Conservation (phyloP, 2,113 vertebrate species). For the Nothocercus nigrocapillus region DNA sequence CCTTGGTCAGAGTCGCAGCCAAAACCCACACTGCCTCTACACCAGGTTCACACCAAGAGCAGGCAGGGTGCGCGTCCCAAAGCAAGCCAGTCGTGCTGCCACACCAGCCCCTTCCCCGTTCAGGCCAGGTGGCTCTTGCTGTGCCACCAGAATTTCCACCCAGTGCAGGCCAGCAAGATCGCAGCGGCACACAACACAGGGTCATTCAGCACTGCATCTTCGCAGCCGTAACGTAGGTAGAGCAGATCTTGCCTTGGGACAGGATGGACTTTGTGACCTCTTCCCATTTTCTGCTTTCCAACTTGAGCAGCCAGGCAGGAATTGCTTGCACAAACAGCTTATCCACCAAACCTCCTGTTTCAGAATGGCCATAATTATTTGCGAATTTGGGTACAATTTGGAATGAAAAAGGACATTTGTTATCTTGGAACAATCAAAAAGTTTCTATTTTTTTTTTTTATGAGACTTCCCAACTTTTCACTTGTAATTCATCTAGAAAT, state of each 20-base stretch:
- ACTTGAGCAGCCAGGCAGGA: neutral
- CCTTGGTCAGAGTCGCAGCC: neutral
- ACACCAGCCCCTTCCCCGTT: neutral
- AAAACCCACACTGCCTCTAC: neutral
- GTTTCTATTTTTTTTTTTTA: neutral
- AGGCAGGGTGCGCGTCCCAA: fast-evolving
- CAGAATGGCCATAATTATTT: neutral
- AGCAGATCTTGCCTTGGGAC: neutral
- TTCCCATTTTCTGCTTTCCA: neutral
- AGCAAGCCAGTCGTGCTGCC: fast-evolving
- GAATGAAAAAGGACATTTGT: neutral
- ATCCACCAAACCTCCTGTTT: neutral
- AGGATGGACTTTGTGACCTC: neutral
- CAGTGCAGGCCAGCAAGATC: fast-evolving
- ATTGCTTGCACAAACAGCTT: neutral
- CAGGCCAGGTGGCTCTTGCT: neutral
- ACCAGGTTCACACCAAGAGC: fast-evolving
- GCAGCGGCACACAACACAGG: neutral
- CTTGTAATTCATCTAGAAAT: neutral
- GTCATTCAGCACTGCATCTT: neutral
- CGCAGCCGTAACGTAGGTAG: neutral
- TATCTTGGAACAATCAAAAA: neutral
- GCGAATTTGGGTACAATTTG: neutral
- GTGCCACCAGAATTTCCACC: neutral
- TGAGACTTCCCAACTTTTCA: neutral